A percentile compares a stretch with the other conserved stretches of the same genome.
Conservation (phyloP, 1,140 invertebrate species). For the Lasaia peninsularis region DNA sequence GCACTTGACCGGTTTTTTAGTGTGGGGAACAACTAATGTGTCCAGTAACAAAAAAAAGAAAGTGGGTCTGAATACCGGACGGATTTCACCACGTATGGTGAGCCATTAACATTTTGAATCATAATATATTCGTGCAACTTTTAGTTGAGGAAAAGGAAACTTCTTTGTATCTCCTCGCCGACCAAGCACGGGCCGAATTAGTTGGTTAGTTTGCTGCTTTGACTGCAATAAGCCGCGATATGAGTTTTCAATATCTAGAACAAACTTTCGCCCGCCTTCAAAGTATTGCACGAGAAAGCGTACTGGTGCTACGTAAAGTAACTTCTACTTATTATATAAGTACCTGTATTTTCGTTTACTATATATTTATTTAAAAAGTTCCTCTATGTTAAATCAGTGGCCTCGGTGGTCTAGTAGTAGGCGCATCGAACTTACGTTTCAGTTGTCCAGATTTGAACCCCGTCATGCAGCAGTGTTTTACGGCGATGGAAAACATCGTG, state of each 20-base stretch:
- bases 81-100: not conserved
- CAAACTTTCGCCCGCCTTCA: not conserved
- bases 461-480: too few relatives aligned
- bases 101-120: not conserved
- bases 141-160: not conserved
- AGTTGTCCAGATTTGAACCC: too few relatives aligned
- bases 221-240: constrained; percentile 4
- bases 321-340: not conserved
- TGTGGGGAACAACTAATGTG: too few relatives aligned
- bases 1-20: not conserved
- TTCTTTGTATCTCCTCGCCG: constrained; percentile 7
- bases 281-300: not conserved
- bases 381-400: too few relatives aligned
- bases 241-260: constrained; percentile 1
- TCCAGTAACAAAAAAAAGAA: not conserved
- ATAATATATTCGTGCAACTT: not conserved
- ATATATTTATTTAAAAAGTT: not conserved
- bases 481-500: too few relatives aligned
- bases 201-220: constrained; percentile 6
- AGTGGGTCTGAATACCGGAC: too few relatives aligned
- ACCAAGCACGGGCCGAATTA: not conserved
- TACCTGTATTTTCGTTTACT: not conserved
- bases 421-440: too few relatives aligned
- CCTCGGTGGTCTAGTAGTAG: too few relatives aligned
- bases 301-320: not conserved